phyloP scores from a whole-genome alignment of 1,140 invertebrate genomes.

The Drepana arcuata region DNA sequence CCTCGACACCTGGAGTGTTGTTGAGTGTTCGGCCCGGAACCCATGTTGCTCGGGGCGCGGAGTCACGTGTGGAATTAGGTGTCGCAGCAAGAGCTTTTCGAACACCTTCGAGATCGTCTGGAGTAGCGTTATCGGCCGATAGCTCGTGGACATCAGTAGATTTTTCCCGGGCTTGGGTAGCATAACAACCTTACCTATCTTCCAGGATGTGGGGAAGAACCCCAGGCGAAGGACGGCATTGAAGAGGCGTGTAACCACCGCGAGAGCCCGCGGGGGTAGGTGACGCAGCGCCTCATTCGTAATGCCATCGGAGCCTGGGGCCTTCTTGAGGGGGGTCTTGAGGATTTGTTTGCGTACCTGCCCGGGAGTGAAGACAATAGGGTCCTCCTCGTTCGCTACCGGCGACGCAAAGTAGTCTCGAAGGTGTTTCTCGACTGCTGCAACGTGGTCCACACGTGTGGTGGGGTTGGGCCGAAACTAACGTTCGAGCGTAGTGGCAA shows the following conservation, averaged over 20 bases:
- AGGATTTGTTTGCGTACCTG: slow-evolving; percentile 3
- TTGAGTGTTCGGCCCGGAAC: slow-evolving; percentile 30
- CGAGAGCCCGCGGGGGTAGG: slow-evolving; percentile 8
- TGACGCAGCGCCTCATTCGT: slow-evolving; percentile 7
- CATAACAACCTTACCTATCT: too few relatives aligned
- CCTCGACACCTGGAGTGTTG: slow-evolving; percentile 18
- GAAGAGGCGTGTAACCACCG: slow-evolving; percentile 4
- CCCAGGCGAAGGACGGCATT: too few relatives aligned
- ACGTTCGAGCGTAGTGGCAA: slow-evolving; percentile 14
- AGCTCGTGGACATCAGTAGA: slow-evolving; percentile 13
- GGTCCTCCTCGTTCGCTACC: slow-evolving; percentile 8
- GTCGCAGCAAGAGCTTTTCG: slow-evolving; percentile 25
- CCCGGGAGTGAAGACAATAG: slow-evolving; percentile 6
- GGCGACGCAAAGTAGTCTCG: slow-evolving; percentile 2
- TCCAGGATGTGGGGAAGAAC: too few relatives aligned
- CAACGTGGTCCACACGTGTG: background rate
- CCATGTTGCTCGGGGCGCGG: slow-evolving; percentile 32
- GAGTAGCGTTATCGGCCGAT: slow-evolving; percentile 39
- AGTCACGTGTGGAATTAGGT: slow-evolving; percentile 4
- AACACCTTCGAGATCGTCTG: slow-evolving; percentile 25
- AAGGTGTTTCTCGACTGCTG: background rate
- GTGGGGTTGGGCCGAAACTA: slow-evolving; percentile 18
- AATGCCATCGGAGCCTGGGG: slow-evolving; percentile 16
- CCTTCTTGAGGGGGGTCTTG: slow-evolving; percentile 7
- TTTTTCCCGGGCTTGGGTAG: slow-evolving; percentile 31